Base-by-base conservation (phyloP, 2,113 vertebrate species). In the Sinocyclocheilus anshuiensis region DNA sequence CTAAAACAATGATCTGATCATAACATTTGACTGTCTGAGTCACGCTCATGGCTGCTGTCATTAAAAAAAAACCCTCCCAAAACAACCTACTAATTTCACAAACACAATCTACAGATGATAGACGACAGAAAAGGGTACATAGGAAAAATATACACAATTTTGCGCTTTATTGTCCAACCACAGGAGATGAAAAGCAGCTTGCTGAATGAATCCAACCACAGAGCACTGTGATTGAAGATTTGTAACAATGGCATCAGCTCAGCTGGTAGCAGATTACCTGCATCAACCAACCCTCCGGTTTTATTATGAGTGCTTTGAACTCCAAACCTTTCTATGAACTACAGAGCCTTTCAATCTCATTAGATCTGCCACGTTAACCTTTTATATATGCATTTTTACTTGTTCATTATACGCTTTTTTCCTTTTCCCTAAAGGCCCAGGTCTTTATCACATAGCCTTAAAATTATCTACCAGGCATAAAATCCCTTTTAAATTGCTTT, bases 151-250 rank as follows among this genome's bases (percentile, higher is more conserved):
- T 24, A 57, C 16, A 72, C 50, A 71, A 55, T 74, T 72, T 72
- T 72, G 15, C 18, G 3, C 72, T 42, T 71, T 82, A 29, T 63
- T 39, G 77, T 59, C 10, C 45, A 80, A 48, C 67, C 53, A 24
- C 33, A 0, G n/a, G 39, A 77, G 83, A 88, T 85, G 77, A 88
- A 88, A 85, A 48, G 39, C 24, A 29, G 22, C 10, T 18, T 12
- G 13, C 29, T 77, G 84, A 53, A 88, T 84, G 81, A 87, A 90
- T 89, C 87, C 87, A 91, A 90, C 92, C 90, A 87, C 85, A 86
- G 26, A 67, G 81, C 63, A n/a, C 74, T 26, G 80, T 86, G 88
- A 89, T 84, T 71, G 74, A 86, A 84, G 81, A 74, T 42, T 81
- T 89, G 69, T 67, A 85, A 75, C 36, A 86, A 81, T 77, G 78